Percentiles rank a stretch among this genome's conserved stretches.
phyloP scores from a whole-genome alignment of 2,113 vertebrate genomes.

The Verasper variegatus region DNA sequence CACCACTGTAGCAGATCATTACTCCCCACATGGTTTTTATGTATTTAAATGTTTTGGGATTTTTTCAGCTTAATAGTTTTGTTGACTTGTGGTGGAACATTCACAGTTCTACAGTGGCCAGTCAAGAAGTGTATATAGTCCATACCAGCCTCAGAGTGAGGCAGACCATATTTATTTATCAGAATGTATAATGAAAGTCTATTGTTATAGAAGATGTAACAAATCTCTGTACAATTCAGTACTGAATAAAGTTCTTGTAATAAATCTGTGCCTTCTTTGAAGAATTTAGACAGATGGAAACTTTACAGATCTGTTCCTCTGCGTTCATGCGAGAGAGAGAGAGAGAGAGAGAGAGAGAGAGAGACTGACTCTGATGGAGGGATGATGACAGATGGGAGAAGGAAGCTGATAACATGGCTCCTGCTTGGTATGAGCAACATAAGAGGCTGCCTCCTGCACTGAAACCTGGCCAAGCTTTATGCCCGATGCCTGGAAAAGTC shows the following conservation, averaged over 20 bases:
- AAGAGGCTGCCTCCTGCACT: conserved; percentile 3
- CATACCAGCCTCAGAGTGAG: conserved; percentile 19
- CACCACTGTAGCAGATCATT: neutral
- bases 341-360: no score
- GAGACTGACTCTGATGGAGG: neutral
- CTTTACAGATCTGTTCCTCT: neutral
- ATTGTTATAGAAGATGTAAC: conserved; percentile 41
- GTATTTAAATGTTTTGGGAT: neutral
- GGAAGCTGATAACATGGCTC: conserved; percentile 40
- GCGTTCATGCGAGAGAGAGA: neutral
- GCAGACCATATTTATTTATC: conserved; percentile 59
- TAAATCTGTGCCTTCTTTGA: neutral
- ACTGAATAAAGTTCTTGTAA: conserved; percentile 54
- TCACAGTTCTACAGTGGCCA: neutral
- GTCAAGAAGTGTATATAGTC: conserved; percentile 17
- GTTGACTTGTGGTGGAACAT: neutral
- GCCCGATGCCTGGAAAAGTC: neutral
- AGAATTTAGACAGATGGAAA: neutral
- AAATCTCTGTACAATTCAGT: conserved; percentile 34
- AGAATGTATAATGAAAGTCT: conserved; percentile 58
- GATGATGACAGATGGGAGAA: conserved; percentile 44
- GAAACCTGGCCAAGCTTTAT: neutral
- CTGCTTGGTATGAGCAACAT: neutral
- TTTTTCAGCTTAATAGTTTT: neutral
- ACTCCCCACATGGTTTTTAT: neutral